These are phyloP conservation scores for Alentia gelatinosa DNA, from an alignment of 2,888 invertebrate genomes.

Conservation along the genomic window DNA sequence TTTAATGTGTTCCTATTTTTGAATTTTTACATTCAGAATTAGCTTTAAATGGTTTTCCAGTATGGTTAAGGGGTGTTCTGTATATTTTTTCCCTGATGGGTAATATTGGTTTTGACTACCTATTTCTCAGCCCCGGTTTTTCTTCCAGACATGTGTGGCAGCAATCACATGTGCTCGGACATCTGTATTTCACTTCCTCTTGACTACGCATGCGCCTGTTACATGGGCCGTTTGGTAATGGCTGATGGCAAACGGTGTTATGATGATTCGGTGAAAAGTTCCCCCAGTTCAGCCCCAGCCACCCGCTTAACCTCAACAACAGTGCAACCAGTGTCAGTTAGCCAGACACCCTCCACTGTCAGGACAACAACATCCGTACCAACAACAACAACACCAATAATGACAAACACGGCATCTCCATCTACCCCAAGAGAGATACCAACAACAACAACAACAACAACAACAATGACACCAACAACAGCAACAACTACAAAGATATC, in stretches of 20 bases:
- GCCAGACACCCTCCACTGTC: background rate
- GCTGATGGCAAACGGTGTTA: conserved; percentile 11
- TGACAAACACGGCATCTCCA: background rate
- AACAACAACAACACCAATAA: background rate
- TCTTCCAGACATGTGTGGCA: conserved; percentile 28
- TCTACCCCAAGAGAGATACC: background rate
- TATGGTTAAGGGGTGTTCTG: no score
- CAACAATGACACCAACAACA: background rate
- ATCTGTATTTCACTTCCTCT: conserved; percentile 41
- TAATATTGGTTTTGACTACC: background rate
- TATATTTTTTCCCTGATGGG: background rate
- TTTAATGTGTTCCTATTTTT: background rate
- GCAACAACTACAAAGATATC: background rate
- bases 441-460: background rate
- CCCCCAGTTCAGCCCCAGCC: background rate
- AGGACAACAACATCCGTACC: background rate
- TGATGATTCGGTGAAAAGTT: background rate
- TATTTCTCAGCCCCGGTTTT: conserved; percentile 8
- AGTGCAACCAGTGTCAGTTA: background rate
- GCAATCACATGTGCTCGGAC: conserved; percentile 30
- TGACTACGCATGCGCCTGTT: conserved; percentile 51
- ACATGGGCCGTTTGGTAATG: background rate
- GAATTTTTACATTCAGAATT: no score
- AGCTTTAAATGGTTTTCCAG: no score
- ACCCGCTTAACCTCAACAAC: background rate